These are phyloP conservation scores for Crenichthys baileyi DNA, from an alignment of 2,797 vertebrate species.

Conservation along the genomic window DNA sequence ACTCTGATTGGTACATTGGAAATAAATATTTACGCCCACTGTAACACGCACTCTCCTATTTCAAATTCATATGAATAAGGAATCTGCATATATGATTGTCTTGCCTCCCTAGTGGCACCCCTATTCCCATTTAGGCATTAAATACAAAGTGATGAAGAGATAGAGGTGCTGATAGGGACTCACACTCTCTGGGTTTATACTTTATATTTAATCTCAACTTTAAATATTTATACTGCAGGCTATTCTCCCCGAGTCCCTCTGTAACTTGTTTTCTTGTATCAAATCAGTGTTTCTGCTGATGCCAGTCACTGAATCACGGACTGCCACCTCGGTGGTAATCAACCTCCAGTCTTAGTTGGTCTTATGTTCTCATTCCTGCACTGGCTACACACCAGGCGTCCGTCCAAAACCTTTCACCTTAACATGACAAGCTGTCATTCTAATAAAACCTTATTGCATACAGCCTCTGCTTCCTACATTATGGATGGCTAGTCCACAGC, in stretches of 20 bases:
- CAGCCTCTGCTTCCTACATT: constrained; percentile 63
- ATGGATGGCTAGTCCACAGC: constrained; percentile 63
- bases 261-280: constrained; percentile 28
- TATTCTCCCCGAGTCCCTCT: constrained; percentile 15
- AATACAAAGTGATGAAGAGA: constrained; percentile 5
- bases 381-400: constrained; percentile 22
- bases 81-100: not conserved
- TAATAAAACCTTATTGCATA: constrained; percentile 61
- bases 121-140: not conserved
- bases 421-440: constrained; percentile 67
- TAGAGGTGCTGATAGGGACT: constrained; percentile 7
- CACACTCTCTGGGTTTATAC: constrained; percentile 10
- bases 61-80: not conserved
- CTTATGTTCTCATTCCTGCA: constrained; percentile 38
- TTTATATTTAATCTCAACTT: constrained; percentile 3
- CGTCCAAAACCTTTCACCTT: constrained; percentile 48
- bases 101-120: not conserved
- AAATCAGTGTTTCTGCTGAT: constrained; percentile 28
- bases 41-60: not conserved
- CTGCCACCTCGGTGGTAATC: constrained; percentile 6
- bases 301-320: constrained; percentile 13
- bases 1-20: not conserved
- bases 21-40: not conserved
- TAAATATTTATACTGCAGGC: constrained; percentile 17
- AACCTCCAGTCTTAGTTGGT: constrained; percentile 32